Percentiles rank a stretch among this genome's conserved stretches.
Conservation (phyloP, 2,888 invertebrate genomes). For the Drosophila atroscutellata region DNA sequence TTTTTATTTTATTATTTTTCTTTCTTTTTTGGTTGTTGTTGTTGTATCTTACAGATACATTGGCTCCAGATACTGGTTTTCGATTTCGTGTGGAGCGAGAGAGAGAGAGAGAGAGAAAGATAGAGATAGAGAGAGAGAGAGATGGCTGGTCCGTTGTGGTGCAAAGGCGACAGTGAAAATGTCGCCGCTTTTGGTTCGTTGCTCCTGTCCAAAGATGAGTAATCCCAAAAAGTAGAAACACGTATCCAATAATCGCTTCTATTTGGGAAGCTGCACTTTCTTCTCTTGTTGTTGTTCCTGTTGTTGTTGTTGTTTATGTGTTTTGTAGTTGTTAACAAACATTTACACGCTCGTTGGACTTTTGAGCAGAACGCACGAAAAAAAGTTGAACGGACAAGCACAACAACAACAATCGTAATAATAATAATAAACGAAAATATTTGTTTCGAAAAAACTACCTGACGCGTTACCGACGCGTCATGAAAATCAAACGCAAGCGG, state of each 20-base stretch:
- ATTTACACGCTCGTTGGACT: constrained; percentile 67
- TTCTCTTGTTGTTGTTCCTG: neutral
- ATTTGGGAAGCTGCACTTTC: constrained; percentile 18
- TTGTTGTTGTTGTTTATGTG: constrained; percentile 33
- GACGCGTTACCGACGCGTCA: constrained; percentile 70
- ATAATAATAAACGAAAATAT: constrained; percentile 2
- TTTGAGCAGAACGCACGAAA: constrained; percentile 19
- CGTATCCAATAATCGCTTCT: constrained; percentile 27
- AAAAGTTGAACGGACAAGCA: constrained; percentile 41
- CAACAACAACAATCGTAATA: constrained; percentile 21
- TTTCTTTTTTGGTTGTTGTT: constrained; percentile 22
- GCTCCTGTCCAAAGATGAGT: constrained; percentile 67
- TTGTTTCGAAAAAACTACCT: constrained; percentile 67
- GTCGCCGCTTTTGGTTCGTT: constrained; percentile 55
- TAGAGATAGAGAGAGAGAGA: constrained; percentile 38
- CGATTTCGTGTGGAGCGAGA: constrained; percentile 64
- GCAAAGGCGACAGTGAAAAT: constrained; percentile 58
- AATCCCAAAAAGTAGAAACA: constrained; percentile 53
- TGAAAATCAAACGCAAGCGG: constrained; percentile 67
- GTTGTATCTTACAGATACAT: constrained; percentile 76
- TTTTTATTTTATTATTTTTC: neutral
- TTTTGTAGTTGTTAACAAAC: constrained; percentile 60
- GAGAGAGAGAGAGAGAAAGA: constrained; percentile 18
- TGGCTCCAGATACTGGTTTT: constrained; percentile 76
- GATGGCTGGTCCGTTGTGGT: constrained; percentile 16